Base-by-base conservation (phyloP, 35 echinoderm and acorn worm genomes). In the Ophioderma brevispina region DNA sequence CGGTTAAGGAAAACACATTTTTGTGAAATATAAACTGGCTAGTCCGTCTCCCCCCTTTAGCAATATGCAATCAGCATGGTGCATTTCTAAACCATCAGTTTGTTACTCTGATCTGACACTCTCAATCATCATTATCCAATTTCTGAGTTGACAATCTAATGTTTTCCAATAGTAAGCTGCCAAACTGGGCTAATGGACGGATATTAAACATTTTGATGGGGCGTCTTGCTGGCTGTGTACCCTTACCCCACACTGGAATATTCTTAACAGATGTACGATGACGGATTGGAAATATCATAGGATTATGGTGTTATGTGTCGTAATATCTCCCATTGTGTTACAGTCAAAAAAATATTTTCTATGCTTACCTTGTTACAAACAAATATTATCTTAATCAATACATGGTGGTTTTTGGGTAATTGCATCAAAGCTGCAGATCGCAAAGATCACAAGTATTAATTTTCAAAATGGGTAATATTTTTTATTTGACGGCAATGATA, bases 131-230 rank as follows among this genome's bases (percentile, higher is more conserved):
- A 70, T 70, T 70, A 70, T 70, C 59, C 59, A 70, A 70, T 70
- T 70, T 70, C 59, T 70, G 6, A 70, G 28, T 70, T 70, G 59
- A 70, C 59, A 70, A 70, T 70, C 17, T 30, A 70, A 70, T 70
- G 59, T 18, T 30, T 70, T 70, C 6, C 59, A 70, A 70, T 70
- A 30, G 59, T 4, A 70, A 70, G 23, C 59, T 70, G 59, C 2
- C 41, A 70, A 70, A 70, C 10, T 70, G n/a, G 59, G 59, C 59
- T 70, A 70, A 70, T 70, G 59, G 59, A 18, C 59, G 59, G 59
- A 70, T 70, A 70, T 70, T 70, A 70, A 70, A 70, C 59, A 70
- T 70, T 70, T 70, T 70, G 59, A 70, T 70, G 59, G 59, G 59
- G 59, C 59, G 59, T 70, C 59, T 70, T 30, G 1, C 23, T 70